Evolutionary conservation across 92 coral and sea anemone genomes (phyloP), one percentile per base, ranked within the genome.

Genomic region (Paramuricea clavata): DNA sequence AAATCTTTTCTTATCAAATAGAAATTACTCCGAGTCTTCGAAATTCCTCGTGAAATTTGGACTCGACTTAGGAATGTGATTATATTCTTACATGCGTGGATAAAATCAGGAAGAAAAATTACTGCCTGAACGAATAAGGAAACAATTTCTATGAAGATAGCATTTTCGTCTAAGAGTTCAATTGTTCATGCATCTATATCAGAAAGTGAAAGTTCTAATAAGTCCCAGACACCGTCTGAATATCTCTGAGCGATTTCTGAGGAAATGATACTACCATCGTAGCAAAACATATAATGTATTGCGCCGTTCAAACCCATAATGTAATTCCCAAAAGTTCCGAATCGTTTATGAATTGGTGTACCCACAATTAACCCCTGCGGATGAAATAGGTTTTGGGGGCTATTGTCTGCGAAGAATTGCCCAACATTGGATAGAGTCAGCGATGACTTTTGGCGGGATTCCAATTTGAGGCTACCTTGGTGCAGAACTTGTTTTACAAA

Each of bases 281-380:
- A 50, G 59, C 59, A 50, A 19, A 50, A 50, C 59, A 50, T 50
- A 19, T 50, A 50, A 50, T 50, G 59, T 50, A 50, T 12, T 50
- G 17, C 22, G 59, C 59, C 59, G 17, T 50, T 50, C 22, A 50
- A 19, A 16, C 59, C 21, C 17, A 16, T 50, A 50, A 50, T 50
- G 59, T 50, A 50, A 19, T 50, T 50, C 59, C 59, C 59, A 50
- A 50, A 50, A 50, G 59, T 50, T 50, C 59, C 59, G 22, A 50
- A 50, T 19, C 59, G 3, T 50, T 50, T 50, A 19, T 50, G 59
- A 50, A 50, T 50, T 8, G 59, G 59, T 50, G 59, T 50, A 7
- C 59, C 59, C 3, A 50, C 21, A 50, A 50, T 50, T 16, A 16
- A 50, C 21, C 3, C 59, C 11, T 50, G 59, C 59, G 59, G 12